These are phyloP conservation scores for Leucoraja ocellata DNA, from an alignment of 2,797 vertebrate genomes.

Conservation along the genomic window DNA sequence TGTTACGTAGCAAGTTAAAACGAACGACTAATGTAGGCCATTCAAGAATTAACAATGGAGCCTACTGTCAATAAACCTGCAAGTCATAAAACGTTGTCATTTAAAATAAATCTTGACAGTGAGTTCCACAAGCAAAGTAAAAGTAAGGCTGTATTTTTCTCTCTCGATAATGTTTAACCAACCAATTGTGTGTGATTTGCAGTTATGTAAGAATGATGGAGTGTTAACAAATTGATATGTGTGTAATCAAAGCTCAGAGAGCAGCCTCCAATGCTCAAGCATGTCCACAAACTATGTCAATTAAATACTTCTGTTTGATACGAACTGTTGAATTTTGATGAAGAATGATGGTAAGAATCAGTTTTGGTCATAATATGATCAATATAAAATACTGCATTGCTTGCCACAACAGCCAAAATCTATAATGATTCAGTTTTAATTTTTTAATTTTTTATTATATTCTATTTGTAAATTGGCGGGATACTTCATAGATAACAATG, in stretches of 20 bases:
- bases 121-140: not conserved
- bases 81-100: slow-evolving; percentile 13
- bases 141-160: not conserved
- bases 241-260: not conserved
- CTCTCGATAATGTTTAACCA: not conserved
- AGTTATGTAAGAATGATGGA: not conserved
- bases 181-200: not conserved
- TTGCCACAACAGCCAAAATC: not conserved
- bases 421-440: not conserved
- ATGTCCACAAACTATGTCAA: not conserved
- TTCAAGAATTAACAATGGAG: not conserved
- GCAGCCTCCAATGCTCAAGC: not conserved
- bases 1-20: slow-evolving; percentile 16
- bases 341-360: not conserved
- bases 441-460: not conserved
- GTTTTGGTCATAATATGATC: not conserved
- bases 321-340: not conserved
- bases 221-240: not conserved
- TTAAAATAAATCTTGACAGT: not conserved
- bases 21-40: slow-evolving; percentile 16
- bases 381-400: not conserved
- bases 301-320: not conserved
- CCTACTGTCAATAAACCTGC: slow-evolving; percentile 22
- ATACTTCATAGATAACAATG: not conserved
- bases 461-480: not conserved